Evolutionary conservation across 1,140 invertebrate species (phyloP), one percentile per base, ranked within the genome.

Genomic region (Pinna nobilis): DNA sequence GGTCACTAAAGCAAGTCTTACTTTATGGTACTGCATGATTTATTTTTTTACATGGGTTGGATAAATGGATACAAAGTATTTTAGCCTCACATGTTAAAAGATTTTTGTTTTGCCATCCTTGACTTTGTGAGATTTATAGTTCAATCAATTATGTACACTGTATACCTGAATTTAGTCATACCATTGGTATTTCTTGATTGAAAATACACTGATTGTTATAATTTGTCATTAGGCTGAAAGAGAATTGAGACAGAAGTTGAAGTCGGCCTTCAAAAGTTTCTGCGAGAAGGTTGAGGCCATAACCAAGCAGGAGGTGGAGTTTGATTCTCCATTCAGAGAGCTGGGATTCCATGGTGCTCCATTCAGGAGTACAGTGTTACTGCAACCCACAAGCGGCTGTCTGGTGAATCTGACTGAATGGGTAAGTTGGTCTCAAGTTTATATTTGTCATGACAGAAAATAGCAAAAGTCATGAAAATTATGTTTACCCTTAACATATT

Each of bases 341-440:
- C 90, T 99, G 23, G 98, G 97, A 63, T 99, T 99, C 89, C 96
- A 96, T 77, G 98, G 98, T 72, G 98, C 96, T n/a, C 98, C 98
- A 0, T 98, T 94, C 91, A 93, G 98, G 79, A 97, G 96, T 81
- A 99, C 98, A 23, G 97, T 98, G 1, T 92, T 97, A 7, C 91
- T 99, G 1, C 97, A 99, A 89, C 98, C 98, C 0, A 99, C 98
- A 0, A 98, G 96, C 59, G 96, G 96, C 13, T 98, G 96, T 79
- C 91, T 99, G 39, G 97, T 99, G 7, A 98, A 98, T 90, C 92
- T 99, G 0, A 98, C 96, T 0, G 98, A 99, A 91, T 99, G 97
- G 97, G 93, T 94, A 89, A 85, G 84, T 86, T 55, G 13, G 51
- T 39, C 2, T 53, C 50, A 11, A 7, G 25, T 3, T 51, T 53